These are phyloP conservation scores for Pandemis cinnamomeana DNA, from an alignment of 2,888 invertebrate genomes.

Conservation along the genomic window DNA sequence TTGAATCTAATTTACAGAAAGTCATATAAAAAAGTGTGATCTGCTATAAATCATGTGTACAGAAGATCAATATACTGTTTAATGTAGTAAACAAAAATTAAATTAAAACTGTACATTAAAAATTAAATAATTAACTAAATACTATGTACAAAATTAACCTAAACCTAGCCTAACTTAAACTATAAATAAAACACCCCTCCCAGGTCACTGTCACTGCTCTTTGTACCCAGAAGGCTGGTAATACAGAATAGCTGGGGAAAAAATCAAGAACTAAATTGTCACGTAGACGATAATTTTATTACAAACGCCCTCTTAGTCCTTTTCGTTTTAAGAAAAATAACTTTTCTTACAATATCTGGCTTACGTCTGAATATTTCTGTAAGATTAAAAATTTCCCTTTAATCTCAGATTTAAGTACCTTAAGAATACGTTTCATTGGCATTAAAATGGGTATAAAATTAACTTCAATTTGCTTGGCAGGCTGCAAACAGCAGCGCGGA, in stretches of 20 bases:
- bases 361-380: neutral
- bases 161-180: too few species aligned
- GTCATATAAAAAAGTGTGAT: neutral
- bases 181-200: too few species aligned
- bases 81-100: too few species aligned
- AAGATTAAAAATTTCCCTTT: neutral
- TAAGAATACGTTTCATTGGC: conserved; percentile 1
- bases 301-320: conserved; percentile 1
- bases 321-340: conserved; percentile 6
- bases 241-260: neutral
- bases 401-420: conserved; percentile 9
- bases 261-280: conserved; percentile 5
- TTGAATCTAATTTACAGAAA: neutral
- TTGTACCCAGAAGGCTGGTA: too few species aligned
- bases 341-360: neutral
- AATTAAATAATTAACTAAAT: too few species aligned
- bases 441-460: conserved; percentile 29
- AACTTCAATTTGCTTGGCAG: conserved; percentile 24
- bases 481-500: conserved; percentile 22
- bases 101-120: too few species aligned
- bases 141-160: too few species aligned
- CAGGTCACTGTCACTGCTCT: too few species aligned
- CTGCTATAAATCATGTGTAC: neutral
- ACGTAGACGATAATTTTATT: conserved; percentile 11
- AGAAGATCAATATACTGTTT: too few species aligned